Evolutionary conservation across 1,140 invertebrate species (phyloP), one percentile per base, ranked within the genome.

Genomic region (Apis florea): DNA sequence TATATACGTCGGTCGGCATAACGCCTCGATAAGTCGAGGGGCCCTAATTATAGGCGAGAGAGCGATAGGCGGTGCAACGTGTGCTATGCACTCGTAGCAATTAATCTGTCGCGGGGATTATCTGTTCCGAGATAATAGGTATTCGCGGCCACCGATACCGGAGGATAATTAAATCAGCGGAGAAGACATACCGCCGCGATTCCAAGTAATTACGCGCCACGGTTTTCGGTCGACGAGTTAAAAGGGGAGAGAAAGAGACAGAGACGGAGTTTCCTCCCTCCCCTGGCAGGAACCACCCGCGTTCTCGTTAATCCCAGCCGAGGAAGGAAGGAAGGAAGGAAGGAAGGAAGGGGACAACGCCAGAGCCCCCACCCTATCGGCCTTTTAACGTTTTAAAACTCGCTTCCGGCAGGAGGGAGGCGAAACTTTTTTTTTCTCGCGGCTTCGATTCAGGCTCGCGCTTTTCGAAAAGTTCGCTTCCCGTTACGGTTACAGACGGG

Each of bases 41-140:
- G 12, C 15, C 26, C 51, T 71, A 73, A 80, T 80, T 63, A 63
- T 26, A 74, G 61, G 70, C 31, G 71, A 66, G 71, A 49, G 59
- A 31, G 53, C 54, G 70, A 80, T 66, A 66, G 61, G 71, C 59
- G 47, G 58, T 6, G 58, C 49, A n/a, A 31, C 67, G 40, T 51
- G 40, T 19, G 59, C 78, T 71, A 58, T 56, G 79, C 61, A 66
- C 40, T 80, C 61, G 70, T 74, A 75, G 79, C 66, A 80, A 80
- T 80, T 74, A 80, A 80, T 80, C 79, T 72, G 71, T 80, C 79
- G 53, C 31, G 9, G 40, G 31, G 79, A 74, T 74, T 74, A 74
- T 75, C 79, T 51, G 71, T 67, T 58, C 54, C 40, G n/a, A 54
- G 64, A 80, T 80, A 75, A 58, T 17, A 64, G 59, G 58, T 31